Percentiles rank a stretch among this genome's conserved stretches.
These are phyloP conservation scores for Pandemis cinnamomeana DNA, from an alignment of 2,888 invertebrate genomes.

Conservation along the genomic window DNA sequence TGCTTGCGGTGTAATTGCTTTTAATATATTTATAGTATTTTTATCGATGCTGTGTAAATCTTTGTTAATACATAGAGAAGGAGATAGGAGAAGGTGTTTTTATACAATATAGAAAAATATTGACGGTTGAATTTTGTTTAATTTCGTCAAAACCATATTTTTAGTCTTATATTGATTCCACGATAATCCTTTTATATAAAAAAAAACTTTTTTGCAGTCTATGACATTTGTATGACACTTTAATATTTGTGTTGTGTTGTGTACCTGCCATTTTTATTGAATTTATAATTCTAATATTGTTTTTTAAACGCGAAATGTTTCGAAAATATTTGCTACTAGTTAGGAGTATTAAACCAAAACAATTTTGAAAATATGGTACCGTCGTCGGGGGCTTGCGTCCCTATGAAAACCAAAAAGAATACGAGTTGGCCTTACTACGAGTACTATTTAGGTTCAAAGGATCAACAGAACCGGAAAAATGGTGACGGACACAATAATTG, in stretches of 20 bases:
- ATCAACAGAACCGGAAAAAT: constrained; percentile 55
- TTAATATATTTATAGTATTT: constrained; percentile 41
- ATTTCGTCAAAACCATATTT: background rate
- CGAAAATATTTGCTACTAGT: background rate
- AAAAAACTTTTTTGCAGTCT: too few species aligned
- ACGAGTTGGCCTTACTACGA: constrained; percentile 63
- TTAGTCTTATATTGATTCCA: background rate
- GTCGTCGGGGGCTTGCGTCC: constrained; percentile 45
- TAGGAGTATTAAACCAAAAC: background rate
- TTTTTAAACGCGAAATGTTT: background rate
- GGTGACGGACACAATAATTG: constrained; percentile 64
- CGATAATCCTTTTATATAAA: too few species aligned
- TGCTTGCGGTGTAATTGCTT: constrained; percentile 68
- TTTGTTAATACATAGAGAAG: background rate
- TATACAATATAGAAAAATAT: background rate
- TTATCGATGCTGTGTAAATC: background rate
- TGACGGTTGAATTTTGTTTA: too few species aligned
- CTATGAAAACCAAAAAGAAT: constrained; percentile 47
- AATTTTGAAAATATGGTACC: constrained; percentile 38
- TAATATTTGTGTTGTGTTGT: background rate
- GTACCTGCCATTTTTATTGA: background rate
- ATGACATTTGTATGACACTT: background rate
- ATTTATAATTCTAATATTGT: background rate
- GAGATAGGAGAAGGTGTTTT: background rate
- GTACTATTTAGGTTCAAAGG: constrained; percentile 70